phyloP scores from a whole-genome alignment of 2,888 invertebrate genomes.

The Masnerella sp. region DNA sequence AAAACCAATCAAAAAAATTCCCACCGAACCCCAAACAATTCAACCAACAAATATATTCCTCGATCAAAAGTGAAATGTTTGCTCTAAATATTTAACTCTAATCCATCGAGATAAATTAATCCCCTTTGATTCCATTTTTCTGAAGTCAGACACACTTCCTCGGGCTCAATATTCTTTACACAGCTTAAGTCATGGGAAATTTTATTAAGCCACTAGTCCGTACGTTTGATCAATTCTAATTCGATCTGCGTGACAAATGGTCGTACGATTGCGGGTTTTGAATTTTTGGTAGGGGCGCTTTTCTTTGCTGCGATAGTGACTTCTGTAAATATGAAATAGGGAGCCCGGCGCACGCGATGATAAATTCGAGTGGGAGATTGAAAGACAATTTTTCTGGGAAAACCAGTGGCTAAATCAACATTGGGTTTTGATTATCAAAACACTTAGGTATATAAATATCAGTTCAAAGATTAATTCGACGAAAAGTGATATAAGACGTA shows the following conservation, averaged over 20 bases:
- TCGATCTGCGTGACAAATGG: slow-evolving; percentile 44
- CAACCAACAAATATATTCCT: no score
- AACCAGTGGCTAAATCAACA: slow-evolving; percentile 14
- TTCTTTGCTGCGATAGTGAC: slow-evolving; percentile 5
- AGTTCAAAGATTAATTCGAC: no score
- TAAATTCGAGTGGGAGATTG: slow-evolving; percentile 15
- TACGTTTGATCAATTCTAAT: slow-evolving; percentile 25
- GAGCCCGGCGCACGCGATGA: neutral
- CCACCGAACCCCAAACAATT: no score
- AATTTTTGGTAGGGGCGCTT: slow-evolving; percentile 15
- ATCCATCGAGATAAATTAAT: no score
- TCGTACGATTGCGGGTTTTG: slow-evolving; percentile 22
- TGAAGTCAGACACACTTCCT: neutral
- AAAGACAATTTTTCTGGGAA: slow-evolving; percentile 24
- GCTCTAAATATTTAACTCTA: no score
- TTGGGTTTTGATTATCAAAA: slow-evolving; percentile 15
- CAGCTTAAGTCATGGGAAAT: slow-evolving; percentile 21
- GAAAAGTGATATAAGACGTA: no score
- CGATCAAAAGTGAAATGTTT: no score
- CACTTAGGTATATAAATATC: slow-evolving; percentile 14
- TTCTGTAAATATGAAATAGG: slow-evolving; percentile 28
- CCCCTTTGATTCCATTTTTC: no score
- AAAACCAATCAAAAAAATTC: no score
- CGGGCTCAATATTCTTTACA: neutral
- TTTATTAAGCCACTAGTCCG: slow-evolving; percentile 27